Base-by-base conservation (phyloP, 2,888 invertebrate genomes). In the Cyclophora albipunctata region DNA sequence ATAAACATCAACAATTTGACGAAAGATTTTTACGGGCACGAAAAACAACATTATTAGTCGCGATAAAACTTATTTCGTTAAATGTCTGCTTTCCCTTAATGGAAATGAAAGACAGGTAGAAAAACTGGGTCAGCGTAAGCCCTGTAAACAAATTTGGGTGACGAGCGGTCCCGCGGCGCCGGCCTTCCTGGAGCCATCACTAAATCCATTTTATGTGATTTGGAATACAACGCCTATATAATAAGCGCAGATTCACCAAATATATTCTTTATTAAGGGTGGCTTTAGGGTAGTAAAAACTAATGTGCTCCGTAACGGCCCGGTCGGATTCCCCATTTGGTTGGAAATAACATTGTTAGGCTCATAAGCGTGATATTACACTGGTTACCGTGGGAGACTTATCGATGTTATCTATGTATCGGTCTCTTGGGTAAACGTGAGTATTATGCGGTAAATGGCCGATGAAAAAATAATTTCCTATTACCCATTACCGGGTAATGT, bases 81-180 rank as follows among this genome's bases (percentile, higher is more conserved):
- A 48, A 42, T 43, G 42, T 45, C 43, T 43, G 6, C 54, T 37
- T 53, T 42, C 44, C 49, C 50, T 59, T 58, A 53, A 64, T 62
- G 51, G 52, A 55, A 58, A 50, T 59, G 55, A 58, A 50, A 59
- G 55, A 52, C 62, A 67, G 63, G 62, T 67, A 68, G 58, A 63
- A 64, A 69, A 75, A 69, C 52, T 70, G 59, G 67, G 71, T 65
- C 71, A 66, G 55, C 57, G 54, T 55, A 59, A 52, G 60, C 57
- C 55, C 47, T 56, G 73, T 71, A 76, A 78, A 78, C 74, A 77
- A 73, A 77, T 73, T 67, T 59, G 55, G 60, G 55, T 69, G 65
- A 75, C 66, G 63, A 65, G 66, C 61, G 59, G 55, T 52, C 63
- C 54, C 42, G 45, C 47, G 76, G 76, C 72, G 75, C 73, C 75